Base-by-base conservation (phyloP, 2,888 invertebrate genomes). In the Drosophila emarginata region DNA sequence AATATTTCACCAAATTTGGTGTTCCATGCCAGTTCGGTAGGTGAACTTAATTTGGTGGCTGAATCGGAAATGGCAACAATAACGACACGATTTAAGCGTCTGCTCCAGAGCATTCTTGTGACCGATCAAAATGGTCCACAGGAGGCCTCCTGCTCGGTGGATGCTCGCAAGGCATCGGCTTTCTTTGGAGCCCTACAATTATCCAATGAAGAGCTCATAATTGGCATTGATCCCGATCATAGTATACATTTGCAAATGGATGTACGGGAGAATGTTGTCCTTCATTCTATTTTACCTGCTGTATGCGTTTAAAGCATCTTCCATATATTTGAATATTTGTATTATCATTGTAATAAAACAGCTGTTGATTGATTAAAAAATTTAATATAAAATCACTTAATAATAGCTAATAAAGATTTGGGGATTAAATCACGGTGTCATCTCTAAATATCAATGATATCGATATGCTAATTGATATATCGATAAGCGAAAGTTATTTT, bases 261-360 rank as follows among this genome's bases (percentile, higher is more conserved):
- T 77, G 94, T 95, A 18, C 94, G 95, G 68, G 95, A 95, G 62
- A 95, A 95, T 90, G 93, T 97, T 7, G 94, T 94, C 14, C 92
- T 97, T 69, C 96, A 97, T 91, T 97, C 96, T 90, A 96, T 96
- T 91, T 94, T 97, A 77, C 95, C 95, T 73, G 95, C 96, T 23
- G 94, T 96, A 76, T 92, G 89, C 57, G 60, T 86, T 71, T 91
- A 78, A 26, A 23, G 23, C 23, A 23, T 23, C 4, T 23, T 23
- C 23, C 23, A 4, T 23, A 23, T 4, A 23, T 23, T 23, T 23
- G 23, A 23, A 23, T 23, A 26, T 5, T 6, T 26, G 6, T 26
- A 26, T 5, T 26, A 5, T 5, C 6, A 5, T 26, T 26, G 26
- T 26, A 26, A 26, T 26, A 26, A 26, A 26, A 26, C 32, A 9